A percentile compares a stretch with the other conserved stretches of the same genome.
These are phyloP conservation scores for Melikaiella ostensackeni DNA, from an alignment of 2,888 invertebrate genomes.

Conservation along the genomic window DNA sequence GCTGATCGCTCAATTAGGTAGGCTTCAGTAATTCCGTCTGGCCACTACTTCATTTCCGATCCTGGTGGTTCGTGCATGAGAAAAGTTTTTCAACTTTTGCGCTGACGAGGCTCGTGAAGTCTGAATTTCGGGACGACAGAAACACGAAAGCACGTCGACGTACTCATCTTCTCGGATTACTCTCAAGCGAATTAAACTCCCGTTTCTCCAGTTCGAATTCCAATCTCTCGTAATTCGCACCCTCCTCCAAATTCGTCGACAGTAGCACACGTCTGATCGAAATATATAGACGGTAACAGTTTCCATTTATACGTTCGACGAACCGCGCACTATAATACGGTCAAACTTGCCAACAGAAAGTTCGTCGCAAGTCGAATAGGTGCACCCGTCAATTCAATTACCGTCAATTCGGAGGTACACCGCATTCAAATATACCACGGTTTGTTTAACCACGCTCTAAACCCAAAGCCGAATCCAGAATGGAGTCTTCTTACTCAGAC, in stretches of 20 bases:
- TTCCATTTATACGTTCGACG: slow-evolving; percentile 54
- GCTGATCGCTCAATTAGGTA: slow-evolving; percentile 19
- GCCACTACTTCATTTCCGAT: slow-evolving; percentile 23
- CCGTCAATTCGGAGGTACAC: slow-evolving; percentile 66
- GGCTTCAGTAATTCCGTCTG: slow-evolving; percentile 16
- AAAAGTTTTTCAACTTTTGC: slow-evolving; percentile 28
- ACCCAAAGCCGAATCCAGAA: not conserved
- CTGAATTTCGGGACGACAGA: slow-evolving; percentile 30
- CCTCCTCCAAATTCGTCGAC: slow-evolving; percentile 42
- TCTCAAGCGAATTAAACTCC: slow-evolving; percentile 56
- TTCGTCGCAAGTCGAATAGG: slow-evolving; percentile 61
- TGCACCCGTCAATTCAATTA: slow-evolving; percentile 69
- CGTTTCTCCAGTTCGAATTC: slow-evolving; percentile 58
- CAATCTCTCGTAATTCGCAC: slow-evolving; percentile 55
- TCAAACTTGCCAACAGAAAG: slow-evolving; percentile 65
- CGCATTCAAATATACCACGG: slow-evolving; percentile 68
- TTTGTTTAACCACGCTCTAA: slow-evolving; percentile 48
- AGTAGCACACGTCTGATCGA: slow-evolving; percentile 42
- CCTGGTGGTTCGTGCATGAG: slow-evolving; percentile 25
- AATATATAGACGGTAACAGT: slow-evolving; percentile 49
- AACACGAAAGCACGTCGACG: slow-evolving; percentile 36
- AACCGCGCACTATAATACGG: slow-evolving; percentile 58
- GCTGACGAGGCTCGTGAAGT: slow-evolving; percentile 38
- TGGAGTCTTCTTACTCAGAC: not conserved
- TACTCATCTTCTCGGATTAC: slow-evolving; percentile 34